phyloP scores from a whole-genome alignment of 2,113 vertebrate species.

The Poecile atricapillus region DNA sequence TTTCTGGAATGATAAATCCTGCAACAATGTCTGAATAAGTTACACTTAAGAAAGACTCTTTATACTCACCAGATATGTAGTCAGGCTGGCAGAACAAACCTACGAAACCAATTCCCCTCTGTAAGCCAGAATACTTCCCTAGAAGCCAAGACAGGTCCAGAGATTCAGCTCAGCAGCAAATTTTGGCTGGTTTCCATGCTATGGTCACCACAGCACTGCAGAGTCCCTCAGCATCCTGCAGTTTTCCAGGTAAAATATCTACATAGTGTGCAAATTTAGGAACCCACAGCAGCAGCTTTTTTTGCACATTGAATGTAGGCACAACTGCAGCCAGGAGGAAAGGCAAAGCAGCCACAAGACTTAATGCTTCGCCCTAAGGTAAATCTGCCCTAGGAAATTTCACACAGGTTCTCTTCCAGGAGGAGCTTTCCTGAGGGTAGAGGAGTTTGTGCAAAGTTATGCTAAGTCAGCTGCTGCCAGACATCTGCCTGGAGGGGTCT shows the following conservation, averaged over 20 bases:
- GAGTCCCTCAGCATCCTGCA: not conserved
- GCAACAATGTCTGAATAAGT: not conserved
- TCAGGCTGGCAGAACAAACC: not conserved
- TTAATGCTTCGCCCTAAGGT: not conserved
- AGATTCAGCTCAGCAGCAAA: not conserved
- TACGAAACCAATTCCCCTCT: not conserved
- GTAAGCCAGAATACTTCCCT: not conserved
- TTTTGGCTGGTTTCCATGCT: not conserved
- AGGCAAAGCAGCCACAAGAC: not conserved
- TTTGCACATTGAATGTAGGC: not conserved
- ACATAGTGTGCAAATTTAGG: not conserved
- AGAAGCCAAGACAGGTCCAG: not conserved
- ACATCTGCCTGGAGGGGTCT: slow-evolving; percentile 43
- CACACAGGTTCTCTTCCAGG: not conserved
- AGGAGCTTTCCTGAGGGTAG: not conserved
- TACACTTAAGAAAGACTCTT: not conserved
- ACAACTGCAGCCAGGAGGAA: not conserved
- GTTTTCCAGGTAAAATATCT: not conserved
- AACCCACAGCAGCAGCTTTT: not conserved
- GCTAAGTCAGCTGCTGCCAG: slow-evolving; percentile 11
- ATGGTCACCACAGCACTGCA: not conserved
- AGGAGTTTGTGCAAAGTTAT: not conserved
- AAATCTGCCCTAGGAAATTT: slow-evolving; percentile 19
- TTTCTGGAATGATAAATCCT: slow-evolving; percentile 1
- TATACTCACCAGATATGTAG: not conserved